These are phyloP conservation scores for Pseudochirops corinnae DNA, from an alignment of 2,797 vertebrate genomes.

Conservation along the genomic window DNA sequence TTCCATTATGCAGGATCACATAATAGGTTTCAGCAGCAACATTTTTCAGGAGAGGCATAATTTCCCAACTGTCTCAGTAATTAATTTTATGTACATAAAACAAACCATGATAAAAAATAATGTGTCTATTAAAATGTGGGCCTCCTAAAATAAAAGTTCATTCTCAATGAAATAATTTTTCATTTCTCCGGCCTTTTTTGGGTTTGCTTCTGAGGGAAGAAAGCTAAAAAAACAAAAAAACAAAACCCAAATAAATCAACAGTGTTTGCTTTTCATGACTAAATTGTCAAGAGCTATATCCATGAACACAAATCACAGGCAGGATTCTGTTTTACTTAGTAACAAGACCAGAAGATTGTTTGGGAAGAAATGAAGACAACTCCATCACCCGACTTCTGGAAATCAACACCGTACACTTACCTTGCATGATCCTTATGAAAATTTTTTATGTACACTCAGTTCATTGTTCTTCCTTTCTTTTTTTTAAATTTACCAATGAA, in stretches of 20 bases:
- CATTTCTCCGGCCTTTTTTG: not conserved
- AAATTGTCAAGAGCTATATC: not conserved
- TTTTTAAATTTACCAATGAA: too few species aligned
- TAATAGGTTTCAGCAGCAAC: conserved; percentile 17
- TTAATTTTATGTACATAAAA: conserved; percentile 44
- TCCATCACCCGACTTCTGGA: conserved; percentile 5
- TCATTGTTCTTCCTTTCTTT: conserved; percentile 36
- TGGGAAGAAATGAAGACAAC: not conserved
- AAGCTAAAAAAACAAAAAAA: not conserved
- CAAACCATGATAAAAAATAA: conserved; percentile 38
- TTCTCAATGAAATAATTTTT: conserved; percentile 21
- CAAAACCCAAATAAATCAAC: not conserved
- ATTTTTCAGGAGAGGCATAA: conserved; percentile 35
- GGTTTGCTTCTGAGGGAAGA: conserved; percentile 34
- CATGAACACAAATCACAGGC: not conserved
- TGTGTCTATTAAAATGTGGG: not conserved
- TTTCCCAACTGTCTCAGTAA: conserved; percentile 40
- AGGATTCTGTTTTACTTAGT: not conserved
- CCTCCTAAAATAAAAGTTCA: conserved; percentile 32
- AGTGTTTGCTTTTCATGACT: not conserved
- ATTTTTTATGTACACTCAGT: not conserved
- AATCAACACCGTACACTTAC: not conserved
- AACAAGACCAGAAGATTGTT: not conserved
- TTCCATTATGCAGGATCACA: conserved; percentile 49
- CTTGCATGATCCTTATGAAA: not conserved